Percentiles rank a stretch among this genome's conserved stretches.
These are phyloP conservation scores for Leucoma salicis DNA, from an alignment of 2,888 invertebrate species.

Conservation along the genomic window DNA sequence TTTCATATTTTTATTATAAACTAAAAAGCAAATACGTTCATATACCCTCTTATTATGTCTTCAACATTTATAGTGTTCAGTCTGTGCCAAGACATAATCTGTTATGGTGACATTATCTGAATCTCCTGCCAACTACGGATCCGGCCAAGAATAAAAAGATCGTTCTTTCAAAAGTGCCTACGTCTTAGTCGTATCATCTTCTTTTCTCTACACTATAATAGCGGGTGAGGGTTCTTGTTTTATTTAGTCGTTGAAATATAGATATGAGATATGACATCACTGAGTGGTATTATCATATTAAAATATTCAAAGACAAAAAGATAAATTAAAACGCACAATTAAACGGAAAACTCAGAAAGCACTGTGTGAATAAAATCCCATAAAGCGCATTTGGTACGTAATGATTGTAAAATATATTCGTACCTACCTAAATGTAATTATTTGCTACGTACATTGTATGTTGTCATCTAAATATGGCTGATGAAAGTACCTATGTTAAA, in stretches of 20 bases:
- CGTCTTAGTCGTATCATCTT: slow-evolving; percentile 14
- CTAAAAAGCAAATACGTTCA: slow-evolving; percentile 49
- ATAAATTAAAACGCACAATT: too few relatives aligned
- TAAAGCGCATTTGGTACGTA: too few relatives aligned
- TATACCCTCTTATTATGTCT: slow-evolving; percentile 61
- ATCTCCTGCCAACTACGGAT: slow-evolving; percentile 68
- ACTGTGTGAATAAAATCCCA: too few relatives aligned
- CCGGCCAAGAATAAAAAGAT: slow-evolving; percentile 49
- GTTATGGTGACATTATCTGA: slow-evolving; percentile 78
- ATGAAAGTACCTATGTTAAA: slow-evolving; percentile 25
- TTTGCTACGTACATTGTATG: not conserved
- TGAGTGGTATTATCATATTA: too few relatives aligned
- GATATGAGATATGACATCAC: too few relatives aligned
- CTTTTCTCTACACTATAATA: not conserved
- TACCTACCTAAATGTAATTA: not conserved
- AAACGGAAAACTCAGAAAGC: too few relatives aligned
- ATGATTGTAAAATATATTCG: too few relatives aligned
- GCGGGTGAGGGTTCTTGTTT: not conserved
- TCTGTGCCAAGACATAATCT: slow-evolving; percentile 78
- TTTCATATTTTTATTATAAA: too few relatives aligned
- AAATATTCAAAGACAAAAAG: too few relatives aligned
- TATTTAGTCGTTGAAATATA: too few relatives aligned
- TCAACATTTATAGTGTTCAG: slow-evolving; percentile 50
- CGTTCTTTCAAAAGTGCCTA: slow-evolving; percentile 22
- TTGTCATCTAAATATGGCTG: slow-evolving; percentile 3